Evolutionary conservation across 2,797 vertebrate species (phyloP), one percentile per base, ranked within the genome.

Genomic region (Characodon lateralis): DNA sequence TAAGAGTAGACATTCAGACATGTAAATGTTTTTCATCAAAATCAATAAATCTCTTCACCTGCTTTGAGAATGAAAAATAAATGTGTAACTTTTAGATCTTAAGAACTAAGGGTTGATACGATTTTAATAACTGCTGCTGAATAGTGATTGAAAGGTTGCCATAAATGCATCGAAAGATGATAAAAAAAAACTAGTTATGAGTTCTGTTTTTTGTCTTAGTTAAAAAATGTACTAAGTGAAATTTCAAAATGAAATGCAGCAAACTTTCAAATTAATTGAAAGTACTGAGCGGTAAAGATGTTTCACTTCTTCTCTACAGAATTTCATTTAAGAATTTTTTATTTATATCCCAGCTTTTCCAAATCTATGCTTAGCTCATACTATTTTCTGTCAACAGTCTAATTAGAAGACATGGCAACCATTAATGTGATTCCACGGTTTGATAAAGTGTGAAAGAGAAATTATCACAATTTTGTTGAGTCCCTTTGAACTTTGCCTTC

Each of bases 401-500:
- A 86, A 80, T 85, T 58, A 80, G 68, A 83, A 39, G 6, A n/a
- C 26, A 79, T 79, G 56, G 69, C 72, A 81, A 72, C 43, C 68
- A 63, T 26, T 18, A 56, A 80, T 68, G n/a, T 55, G 59, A 88
- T 74, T 80, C 39, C 41, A 72, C 2, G 5, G 0, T 81, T 78
- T 83, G 70, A 88, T 81, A 83, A 82, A 80, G 82, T 75, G 20
- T 77, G 74, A 28, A 80, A 73, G 53, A 26, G 73, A 84, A 76
- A 83, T 72, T 14, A 76, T 82, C 14, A 74, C 0, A 79, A 78
- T 72, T 55, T 85, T 8, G 76, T 16, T 43, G 26, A 80, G 72
- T 78, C 66, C 51, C 87, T 92, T 90, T 89, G 82, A 90, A 92
- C 75, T 88, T 75, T 50, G 46, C 31, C 85, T 85, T 92, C 78